Percentiles rank a stretch among this genome's conserved stretches.
phyloP scores from a whole-genome alignment of 2,797 vertebrate species.

The Cephalopachus bancanus region DNA sequence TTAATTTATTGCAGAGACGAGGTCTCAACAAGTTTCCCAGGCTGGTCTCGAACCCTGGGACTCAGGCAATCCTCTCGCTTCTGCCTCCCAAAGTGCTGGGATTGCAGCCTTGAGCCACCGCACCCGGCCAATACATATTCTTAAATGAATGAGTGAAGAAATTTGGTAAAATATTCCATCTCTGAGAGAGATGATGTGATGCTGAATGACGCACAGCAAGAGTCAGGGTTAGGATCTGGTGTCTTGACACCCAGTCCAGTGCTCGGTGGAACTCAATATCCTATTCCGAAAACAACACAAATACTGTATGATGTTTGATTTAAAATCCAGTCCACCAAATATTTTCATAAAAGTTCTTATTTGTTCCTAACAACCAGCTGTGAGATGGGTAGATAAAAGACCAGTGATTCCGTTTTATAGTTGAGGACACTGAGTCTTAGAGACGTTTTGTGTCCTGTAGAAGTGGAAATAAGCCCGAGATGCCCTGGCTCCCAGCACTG shows the following conservation, averaged over 20 bases:
- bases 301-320: not conserved
- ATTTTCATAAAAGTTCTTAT: not conserved
- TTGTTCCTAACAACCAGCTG: not conserved
- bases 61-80: too few relatives aligned
- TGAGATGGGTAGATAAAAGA: not conserved
- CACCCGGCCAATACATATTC: not conserved
- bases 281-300: not conserved
- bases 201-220: not conserved
- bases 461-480: not conserved
- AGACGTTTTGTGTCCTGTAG: not conserved
- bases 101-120: too few relatives aligned
- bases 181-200: not conserved
- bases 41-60: too few relatives aligned
- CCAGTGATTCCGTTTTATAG: not conserved
- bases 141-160: not conserved
- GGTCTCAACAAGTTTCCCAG: too few relatives aligned
- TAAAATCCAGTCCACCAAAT: not conserved
- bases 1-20: too few relatives aligned
- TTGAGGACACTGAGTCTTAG: not conserved
- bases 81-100: too few relatives aligned
- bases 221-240: not conserved
- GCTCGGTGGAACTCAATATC: not conserved
- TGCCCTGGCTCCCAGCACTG: not conserved
- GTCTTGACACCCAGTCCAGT: too few relatives aligned
- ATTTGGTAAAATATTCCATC: not conserved